These are phyloP conservation scores for Nothoprocta perdicaria DNA, from an alignment of 2,113 vertebrate genomes.

Conservation along the genomic window DNA sequence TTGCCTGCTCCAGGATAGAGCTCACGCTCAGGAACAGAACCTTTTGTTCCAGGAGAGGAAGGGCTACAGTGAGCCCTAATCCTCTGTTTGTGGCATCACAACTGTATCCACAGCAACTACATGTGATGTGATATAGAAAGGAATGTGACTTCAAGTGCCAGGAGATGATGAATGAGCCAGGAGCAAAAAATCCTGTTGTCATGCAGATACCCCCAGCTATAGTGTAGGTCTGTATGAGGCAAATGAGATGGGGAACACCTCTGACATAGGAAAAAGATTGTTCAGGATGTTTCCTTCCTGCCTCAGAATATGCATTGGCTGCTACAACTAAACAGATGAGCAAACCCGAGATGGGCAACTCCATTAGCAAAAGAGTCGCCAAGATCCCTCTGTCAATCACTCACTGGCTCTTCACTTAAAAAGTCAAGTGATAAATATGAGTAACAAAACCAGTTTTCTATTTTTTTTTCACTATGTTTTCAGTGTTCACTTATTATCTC, in stretches of 20 bases:
- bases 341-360: background rate
- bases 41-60: slow-evolving; percentile 43
- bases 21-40: slow-evolving; percentile 26
- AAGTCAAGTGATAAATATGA: background rate
- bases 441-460: background rate
- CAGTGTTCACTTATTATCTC: background rate
- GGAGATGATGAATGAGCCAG: slow-evolving; percentile 46
- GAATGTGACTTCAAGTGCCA: slow-evolving; percentile 65
- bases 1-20: background rate
- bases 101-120: slow-evolving; percentile 65
- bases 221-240: background rate
- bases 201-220: slow-evolving; percentile 33
- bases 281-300: background rate
- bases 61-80: slow-evolving; percentile 30
- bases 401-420: background rate
- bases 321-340: background rate
- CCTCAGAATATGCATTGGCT: background rate
- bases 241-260: background rate
- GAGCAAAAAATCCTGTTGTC: slow-evolving; percentile 42
- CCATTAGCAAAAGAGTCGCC: background rate
- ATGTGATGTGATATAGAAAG: slow-evolving; percentile 64
- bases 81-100: slow-evolving; percentile 70
- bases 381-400: background rate
- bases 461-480: slow-evolving; percentile 15
- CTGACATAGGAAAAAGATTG: background rate